Evolutionary conservation across 2,888 invertebrate genomes (phyloP), one percentile per base, ranked within the genome.

Genomic region (Drosophila limbata): DNA sequence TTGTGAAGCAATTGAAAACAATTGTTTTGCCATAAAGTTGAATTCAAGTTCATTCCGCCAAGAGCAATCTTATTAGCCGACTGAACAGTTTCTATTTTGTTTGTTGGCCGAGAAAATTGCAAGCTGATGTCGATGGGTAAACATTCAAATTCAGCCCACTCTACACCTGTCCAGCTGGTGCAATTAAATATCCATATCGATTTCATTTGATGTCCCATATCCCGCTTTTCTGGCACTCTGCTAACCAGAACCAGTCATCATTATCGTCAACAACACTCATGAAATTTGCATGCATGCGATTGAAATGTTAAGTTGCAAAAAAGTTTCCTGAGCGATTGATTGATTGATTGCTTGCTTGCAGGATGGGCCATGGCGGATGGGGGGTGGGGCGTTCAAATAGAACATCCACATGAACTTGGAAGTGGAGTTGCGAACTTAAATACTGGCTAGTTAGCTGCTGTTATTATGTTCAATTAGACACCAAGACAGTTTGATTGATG

Each of bases 271-370:
- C 68, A 63, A 28, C 56, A 44, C 35, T 70, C 42, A 39, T 0
- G 33, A 64, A 53, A 78, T 66, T 66, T 66, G 61, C 65, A 79
- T 70, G 53, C 64, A 35, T 69, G 68, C 53, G 79, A 80, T 81
- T 82, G 79, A 79, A 79, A 80, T 79, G 79, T 80, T 82, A 73
- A 52, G 39, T 66, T 66, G 62, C 50, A 60, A 77, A 73, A 73
- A 77, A 66, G 73, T 61, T 50, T 70, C 63, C 60, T 73, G 63
- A 67, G 19, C 59, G 60, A 67, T 60, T 70, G 81, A 81, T 66
- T 61, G 78, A 62, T 73, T 60, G 78, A 61, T 70, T 61, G 78
- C 55, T 44, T 66, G 73, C 15, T 55, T 39, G 17, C 45, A 50
- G 42, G 25, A 56, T 8, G 35, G 35, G 6, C 48, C 39, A 52